Evolutionary conservation across 2,888 invertebrate genomes (phyloP).

Genomic region (Platycnemis pennipes): DNA sequence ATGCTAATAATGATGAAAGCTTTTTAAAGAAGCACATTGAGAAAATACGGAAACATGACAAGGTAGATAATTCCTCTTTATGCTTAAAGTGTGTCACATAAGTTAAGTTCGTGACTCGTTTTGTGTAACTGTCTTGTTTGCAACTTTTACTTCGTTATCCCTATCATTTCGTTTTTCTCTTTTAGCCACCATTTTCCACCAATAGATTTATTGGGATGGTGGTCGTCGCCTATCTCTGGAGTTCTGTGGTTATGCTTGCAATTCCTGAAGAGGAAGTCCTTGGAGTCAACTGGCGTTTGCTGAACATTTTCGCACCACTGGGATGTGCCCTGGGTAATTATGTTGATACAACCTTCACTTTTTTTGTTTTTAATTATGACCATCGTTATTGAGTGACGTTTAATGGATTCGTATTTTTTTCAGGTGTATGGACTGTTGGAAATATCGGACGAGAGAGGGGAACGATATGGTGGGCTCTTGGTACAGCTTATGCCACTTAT

Average conservation of each 20-base stretch:
- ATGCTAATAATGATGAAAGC: constrained; percentile 88
- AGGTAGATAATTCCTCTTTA: constrained; percentile 80
- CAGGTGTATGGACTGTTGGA: constrained; percentile 94
- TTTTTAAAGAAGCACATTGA: constrained; percentile 84
- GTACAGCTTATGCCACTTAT: constrained; percentile 85
- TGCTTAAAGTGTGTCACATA: neutral
- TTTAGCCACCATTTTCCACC: constrained; percentile 90
- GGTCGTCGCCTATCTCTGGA: constrained; percentile 90
- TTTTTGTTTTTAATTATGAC: neutral
- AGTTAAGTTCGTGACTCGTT: neutral
- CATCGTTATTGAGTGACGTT: neutral
- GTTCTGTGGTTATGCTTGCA: constrained; percentile 87
- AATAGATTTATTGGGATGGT: constrained; percentile 89
- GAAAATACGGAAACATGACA: constrained; percentile 83
- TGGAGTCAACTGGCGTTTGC: constrained; percentile 86
- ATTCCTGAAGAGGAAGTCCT: constrained; percentile 88
- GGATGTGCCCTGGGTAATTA: constrained; percentile 86
- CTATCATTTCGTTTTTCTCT: constrained; percentile 73
- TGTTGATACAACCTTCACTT: neutral
- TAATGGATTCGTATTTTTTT: constrained; percentile 73
- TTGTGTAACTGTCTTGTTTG: neutral
- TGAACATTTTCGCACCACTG: constrained; percentile 88
- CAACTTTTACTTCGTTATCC: neutral
- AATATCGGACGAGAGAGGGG: constrained; percentile 94
- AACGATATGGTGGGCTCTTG: constrained; percentile 85